Percentiles rank a stretch among this genome's conserved stretches.
These are phyloP conservation scores for Chelonus formosanus DNA, from an alignment of 2,888 invertebrate genomes.

Conservation along the genomic window DNA sequence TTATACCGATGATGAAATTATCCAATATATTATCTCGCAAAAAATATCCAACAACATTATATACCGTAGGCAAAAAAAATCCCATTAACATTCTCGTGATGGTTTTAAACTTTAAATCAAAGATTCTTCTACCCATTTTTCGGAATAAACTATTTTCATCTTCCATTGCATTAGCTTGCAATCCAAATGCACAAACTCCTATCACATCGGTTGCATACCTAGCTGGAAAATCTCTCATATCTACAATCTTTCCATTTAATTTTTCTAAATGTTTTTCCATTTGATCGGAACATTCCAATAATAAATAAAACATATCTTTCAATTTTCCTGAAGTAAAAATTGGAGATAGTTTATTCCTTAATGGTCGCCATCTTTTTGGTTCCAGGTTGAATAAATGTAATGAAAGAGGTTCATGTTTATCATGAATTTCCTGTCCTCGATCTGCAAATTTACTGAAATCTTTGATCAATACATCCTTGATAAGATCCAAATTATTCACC, in stretches of 20 bases:
- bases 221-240: slow-evolving; percentile 56
- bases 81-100: slow-evolving; percentile 44
- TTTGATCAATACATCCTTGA: slow-evolving; percentile 49
- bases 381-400: slow-evolving; percentile 59
- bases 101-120: slow-evolving; percentile 47
- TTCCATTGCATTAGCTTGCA: slow-evolving; percentile 61
- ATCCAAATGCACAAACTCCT: slow-evolving; percentile 64
- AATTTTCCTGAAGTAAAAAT: slow-evolving; percentile 67
- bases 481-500: slow-evolving; percentile 46
- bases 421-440: slow-evolving; percentile 39
- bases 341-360: slow-evolving; percentile 64
- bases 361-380: slow-evolving; percentile 63
- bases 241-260: slow-evolving; percentile 43
- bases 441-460: slow-evolving; percentile 48
- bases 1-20: slow-evolving; percentile 52
- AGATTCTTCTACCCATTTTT: slow-evolving; percentile 56
- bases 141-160: slow-evolving; percentile 61
- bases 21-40: slow-evolving; percentile 42
- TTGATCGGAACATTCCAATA: slow-evolving; percentile 58
- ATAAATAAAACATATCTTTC: slow-evolving; percentile 64
- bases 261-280: slow-evolving; percentile 53
- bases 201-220: slow-evolving; percentile 66
- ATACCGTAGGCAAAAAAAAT: slow-evolving; percentile 45
- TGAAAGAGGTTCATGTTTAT: slow-evolving; percentile 55
- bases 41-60: slow-evolving; percentile 39